Evolutionary conservation across 1,140 invertebrate genomes (phyloP), one percentile per base, ranked within the genome.

Genomic region (Palaemon carinicauda): DNA sequence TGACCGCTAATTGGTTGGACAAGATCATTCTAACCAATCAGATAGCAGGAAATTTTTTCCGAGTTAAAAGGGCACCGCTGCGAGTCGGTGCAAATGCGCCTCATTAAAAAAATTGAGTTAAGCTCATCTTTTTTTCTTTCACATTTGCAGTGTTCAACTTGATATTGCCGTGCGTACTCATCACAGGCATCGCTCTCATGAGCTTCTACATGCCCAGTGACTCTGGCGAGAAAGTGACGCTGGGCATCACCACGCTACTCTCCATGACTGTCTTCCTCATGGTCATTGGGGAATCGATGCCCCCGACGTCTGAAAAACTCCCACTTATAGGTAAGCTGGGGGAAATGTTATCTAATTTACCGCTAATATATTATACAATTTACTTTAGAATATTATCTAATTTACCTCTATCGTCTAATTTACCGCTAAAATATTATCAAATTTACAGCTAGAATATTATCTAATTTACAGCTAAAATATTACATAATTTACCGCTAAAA

Each of bases 251-350:
- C 15, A 94, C 94, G 0, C 91, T 94, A 0, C 91, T 94, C 21
- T 94, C 93, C 33, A 94, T 94, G 92, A 94, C 94, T 41, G 94
- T 94, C 17, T 94, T 94, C 89, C 90, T 94, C 14, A 94, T 94
- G 94, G 92, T 94, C 60, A 94, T 94, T 33, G 93, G 93, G 7
- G 94, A 94, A 87, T 92, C 92, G 88, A 93, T 94, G 93, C 94
- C 94, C 17, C 94, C 94, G 4, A 94, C 93, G 5, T 93, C 93
- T 5, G 93, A 94, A 88, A 93, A 93, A 54, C 90, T 91, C 27
- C 94, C 94, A 21, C 91, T 94, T 12, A 94, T 94, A 88, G 94
- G 94, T 94, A 90, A 90, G 90, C 53, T 14, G 27, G 17, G 24
- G 52, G 33, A 2, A 29, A 29, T 17, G n/a, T 15, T 14, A 27